phyloP scores from a whole-genome alignment of 2,797 vertebrate genomes.

The Nyctalus aviator region DNA sequence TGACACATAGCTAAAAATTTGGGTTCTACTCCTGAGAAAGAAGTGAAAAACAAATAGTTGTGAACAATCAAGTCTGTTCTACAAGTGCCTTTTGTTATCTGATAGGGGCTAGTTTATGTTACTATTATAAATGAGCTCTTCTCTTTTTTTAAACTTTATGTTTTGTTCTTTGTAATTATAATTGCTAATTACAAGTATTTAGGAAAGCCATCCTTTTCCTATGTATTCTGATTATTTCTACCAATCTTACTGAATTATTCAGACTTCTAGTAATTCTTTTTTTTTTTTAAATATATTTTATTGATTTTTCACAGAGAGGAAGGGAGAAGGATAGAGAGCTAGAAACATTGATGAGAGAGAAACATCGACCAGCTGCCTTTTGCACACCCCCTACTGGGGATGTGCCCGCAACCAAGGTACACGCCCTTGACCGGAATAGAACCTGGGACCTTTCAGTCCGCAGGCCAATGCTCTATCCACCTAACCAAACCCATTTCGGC shows the following conservation, averaged over 20 bases:
- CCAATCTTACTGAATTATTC: neutral
- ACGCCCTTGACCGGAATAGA: too few relatives aligned
- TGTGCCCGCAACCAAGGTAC: too few relatives aligned
- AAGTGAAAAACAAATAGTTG: neutral
- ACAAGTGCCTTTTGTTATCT: constrained; percentile 4
- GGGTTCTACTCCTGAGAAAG: neutral
- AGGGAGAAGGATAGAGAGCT: too few relatives aligned
- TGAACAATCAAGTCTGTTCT: neutral
- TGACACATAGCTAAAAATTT: neutral
- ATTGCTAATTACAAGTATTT: neutral
- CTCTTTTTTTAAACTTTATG: neutral
- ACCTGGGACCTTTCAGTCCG: too few relatives aligned
- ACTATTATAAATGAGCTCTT: neutral
- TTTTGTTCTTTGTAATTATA: neutral
- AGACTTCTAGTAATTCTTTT: neutral
- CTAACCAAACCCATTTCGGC: too few relatives aligned
- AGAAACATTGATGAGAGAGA: too few relatives aligned
- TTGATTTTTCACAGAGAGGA: too few relatives aligned
- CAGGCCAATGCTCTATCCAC: too few relatives aligned
- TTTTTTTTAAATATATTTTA: too few relatives aligned
- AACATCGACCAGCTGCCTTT: too few relatives aligned
- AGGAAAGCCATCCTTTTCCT: neutral
- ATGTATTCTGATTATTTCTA: neutral
- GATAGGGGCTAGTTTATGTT: neutral
- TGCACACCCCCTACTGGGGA: too few relatives aligned